phyloP scores from a whole-genome alignment of 2,797 vertebrate species.

The Percopsis omiscomaycus region DNA sequence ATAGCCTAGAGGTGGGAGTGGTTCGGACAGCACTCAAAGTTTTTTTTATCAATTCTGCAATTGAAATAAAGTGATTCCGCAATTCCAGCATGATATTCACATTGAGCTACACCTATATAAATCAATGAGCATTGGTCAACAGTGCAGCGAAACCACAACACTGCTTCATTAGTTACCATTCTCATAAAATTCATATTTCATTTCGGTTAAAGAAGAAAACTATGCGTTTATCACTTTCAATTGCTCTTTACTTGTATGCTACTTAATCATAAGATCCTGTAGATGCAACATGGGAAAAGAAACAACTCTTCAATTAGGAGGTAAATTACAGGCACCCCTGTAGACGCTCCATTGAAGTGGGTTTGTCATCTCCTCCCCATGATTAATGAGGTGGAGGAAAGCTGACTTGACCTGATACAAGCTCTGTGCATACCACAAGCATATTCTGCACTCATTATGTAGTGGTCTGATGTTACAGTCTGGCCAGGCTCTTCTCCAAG shows the following conservation, averaged over 20 bases:
- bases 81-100: conserved; percentile 22
- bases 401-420: conserved; percentile 14
- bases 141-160: conserved; percentile 23
- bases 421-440: conserved; percentile 18
- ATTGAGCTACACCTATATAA: conserved; percentile 21
- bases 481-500: conserved; percentile 87
- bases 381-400: conserved; percentile 20
- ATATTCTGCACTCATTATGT: conserved; percentile 11
- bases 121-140: conserved; percentile 28
- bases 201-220: not conserved
- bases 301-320: conserved; percentile 5
- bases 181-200: not conserved
- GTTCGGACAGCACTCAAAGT: not conserved
- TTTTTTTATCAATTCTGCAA: too few relatives aligned
- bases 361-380: not conserved
- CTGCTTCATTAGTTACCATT: conserved; percentile 6
- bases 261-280: conserved; percentile 1
- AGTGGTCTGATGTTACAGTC: conserved; percentile 67
- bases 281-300: not conserved
- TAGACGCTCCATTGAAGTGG: not conserved
- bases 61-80: too few relatives aligned
- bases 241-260: conserved; percentile 2
- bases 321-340: too few relatives aligned
- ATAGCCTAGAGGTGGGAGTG: conserved; percentile 12
- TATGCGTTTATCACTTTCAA: not conserved